Base-by-base conservation (phyloP, 2,113 vertebrate genomes). In the Scartelaos histophorus region DNA sequence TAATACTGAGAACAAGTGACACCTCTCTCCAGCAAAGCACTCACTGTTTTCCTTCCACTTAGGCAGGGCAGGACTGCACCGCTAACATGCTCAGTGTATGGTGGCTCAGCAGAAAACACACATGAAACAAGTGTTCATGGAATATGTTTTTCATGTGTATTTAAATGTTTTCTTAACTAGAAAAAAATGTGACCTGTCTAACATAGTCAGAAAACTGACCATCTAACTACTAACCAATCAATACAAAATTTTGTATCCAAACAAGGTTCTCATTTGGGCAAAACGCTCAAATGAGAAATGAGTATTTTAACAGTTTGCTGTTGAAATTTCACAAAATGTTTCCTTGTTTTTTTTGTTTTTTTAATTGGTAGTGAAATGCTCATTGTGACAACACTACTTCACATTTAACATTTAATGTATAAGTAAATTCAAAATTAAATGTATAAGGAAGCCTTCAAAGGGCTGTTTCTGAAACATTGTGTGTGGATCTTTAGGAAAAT, bases 1-100 rank as follows among this genome's bases (percentile, higher is more conserved):
- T 92, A 92, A 91, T 90, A 90, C 90, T 90, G 87, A 92, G 87
- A 92, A 90, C 90, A 92, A 91, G 91, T 92, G 90, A 91, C 91
- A 92, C 91, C 91, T 90, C 89, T 88, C 84, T 80, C 78, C 66
- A 58, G 80, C 81, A 75, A 64, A 85, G 76, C 83, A 74, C 86
- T 73, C 77, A 73, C 89, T 90, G 85, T 85, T 91, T 92, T 85
- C 76, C 78, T 85, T 89, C 86, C 88, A 90, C 88, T 89, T 89
- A 88, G 67, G 67, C 73, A 58, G 60, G n/a, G 73, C 70, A 57
- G 73, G 82, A 81, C 56, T 53, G 73, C 72, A 64, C 73, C 69
- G 58, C 67, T 73, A 66, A 56, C 54, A 34, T 19, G 60, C 43
- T 10, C 17, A 66, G 72, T 61, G 29, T 38, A 64, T 13, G 61